A percentile compares a stretch with the other conserved stretches of the same genome.
These are phyloP conservation scores for Agraylea sexmaculata DNA, from an alignment of 1,140 invertebrate genomes.

Conservation along the genomic window DNA sequence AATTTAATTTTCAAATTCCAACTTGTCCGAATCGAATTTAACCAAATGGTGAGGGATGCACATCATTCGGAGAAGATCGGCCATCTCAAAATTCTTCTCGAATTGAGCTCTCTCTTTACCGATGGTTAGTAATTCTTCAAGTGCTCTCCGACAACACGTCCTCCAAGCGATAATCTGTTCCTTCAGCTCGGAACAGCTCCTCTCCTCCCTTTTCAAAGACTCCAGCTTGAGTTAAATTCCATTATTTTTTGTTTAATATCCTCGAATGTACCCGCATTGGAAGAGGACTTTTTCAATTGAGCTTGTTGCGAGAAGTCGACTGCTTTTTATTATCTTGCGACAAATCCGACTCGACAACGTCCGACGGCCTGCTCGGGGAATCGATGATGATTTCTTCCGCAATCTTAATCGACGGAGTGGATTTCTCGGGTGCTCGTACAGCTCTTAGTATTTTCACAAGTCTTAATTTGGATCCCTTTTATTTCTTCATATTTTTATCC, in stretches of 20 bases:
- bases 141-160: conserved; percentile 3
- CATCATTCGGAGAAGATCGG: conserved; percentile 3
- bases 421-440: too few species aligned
- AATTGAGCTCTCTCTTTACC: background rate
- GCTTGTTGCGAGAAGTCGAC: background rate
- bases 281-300: background rate
- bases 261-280: conserved; percentile 2
- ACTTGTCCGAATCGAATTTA: conserved; percentile 5
- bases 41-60: conserved; percentile 6
- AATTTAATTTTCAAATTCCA: conserved; percentile 1
- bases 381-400: background rate
- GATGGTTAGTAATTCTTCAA: conserved; percentile 1
- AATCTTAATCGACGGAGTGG: too few species aligned
- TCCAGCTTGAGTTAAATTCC: background rate
- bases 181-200: background rate
- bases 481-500: too few species aligned
- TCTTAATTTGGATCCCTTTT: too few species aligned
- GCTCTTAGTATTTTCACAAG: too few species aligned
- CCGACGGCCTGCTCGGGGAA: background rate
- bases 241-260: conserved; percentile 3
- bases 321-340: background rate
- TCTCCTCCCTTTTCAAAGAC: conserved; percentile 4
- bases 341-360: conserved; percentile 11
- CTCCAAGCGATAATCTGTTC: conserved; percentile 3
- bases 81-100: conserved; percentile 7